phyloP scores from a whole-genome alignment of 2,888 invertebrate species.

The Nomada fabriciana region DNA sequence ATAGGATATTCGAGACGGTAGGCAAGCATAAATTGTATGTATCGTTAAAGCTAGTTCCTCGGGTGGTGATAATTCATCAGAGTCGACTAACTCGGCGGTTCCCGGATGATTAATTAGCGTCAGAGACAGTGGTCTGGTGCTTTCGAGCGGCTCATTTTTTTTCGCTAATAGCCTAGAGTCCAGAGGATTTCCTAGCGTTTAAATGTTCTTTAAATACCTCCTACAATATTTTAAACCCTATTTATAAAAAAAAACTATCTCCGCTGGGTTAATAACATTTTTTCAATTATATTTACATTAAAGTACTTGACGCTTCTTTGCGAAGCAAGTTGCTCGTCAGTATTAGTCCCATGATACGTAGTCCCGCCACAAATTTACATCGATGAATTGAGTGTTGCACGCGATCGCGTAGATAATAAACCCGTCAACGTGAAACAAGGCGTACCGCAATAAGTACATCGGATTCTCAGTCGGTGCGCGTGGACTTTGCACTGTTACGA shows the following conservation, averaged over 20 bases:
- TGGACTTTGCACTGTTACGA: not conserved
- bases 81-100: conserved; percentile 66
- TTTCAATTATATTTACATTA: not conserved
- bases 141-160: conserved; percentile 6
- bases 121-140: conserved; percentile 48
- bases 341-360: not conserved
- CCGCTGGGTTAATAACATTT: not conserved
- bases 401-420: not conserved
- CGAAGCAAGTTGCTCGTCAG: no score
- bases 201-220: no score
- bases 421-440: not conserved
- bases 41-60: conserved; percentile 58
- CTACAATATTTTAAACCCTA: no score
- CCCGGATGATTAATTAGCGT: conserved; percentile 70
- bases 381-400: not conserved
- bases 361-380: not conserved
- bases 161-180: conserved; percentile 12
- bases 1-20: conserved; percentile 41
- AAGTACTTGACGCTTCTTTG: not conserved
- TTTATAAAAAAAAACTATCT: not conserved
- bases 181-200: conserved; percentile 16
- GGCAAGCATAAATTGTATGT: conserved; percentile 54
- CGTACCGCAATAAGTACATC: not conserved
- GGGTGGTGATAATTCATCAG: conserved; percentile 73
- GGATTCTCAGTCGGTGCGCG: not conserved